Evolutionary conservation across 2,888 invertebrate species (phyloP), one percentile per base, ranked within the genome.

Genomic region (Ryuthela nishihirai): DNA sequence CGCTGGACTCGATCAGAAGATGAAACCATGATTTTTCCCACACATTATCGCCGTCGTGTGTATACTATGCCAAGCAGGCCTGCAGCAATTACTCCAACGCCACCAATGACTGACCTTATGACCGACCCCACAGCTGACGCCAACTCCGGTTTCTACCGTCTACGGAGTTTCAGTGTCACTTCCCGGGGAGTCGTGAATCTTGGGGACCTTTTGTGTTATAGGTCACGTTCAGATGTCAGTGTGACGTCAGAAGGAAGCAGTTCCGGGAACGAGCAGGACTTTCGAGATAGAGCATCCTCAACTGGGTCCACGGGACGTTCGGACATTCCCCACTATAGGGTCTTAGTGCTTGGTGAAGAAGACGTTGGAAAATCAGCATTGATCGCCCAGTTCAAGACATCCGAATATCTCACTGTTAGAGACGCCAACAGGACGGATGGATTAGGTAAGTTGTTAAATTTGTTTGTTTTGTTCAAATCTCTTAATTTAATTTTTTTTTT

Each of bases 351-450:
- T 7, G 59, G 59, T 7, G 53, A 59, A 4, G 53, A 59, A 43
- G 53, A 50, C 5, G 59, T 53, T 12, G 59, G 59, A 4, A 59
- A 59, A 15, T 42, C 52, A 4, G 42, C 59, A 5, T 48, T 59
- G 17, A 59, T 59, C 20, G 53, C 59, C 7, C 59, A 59, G 36
- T 53, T 59, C 35, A 59, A 53, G 59, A 59, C 59, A 4, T 59
- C 59, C 10, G 59, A 59, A 23, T 59, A 59, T 23, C 18, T 59
- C 21, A 59, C 59, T 2, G 59, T 47, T 6, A 46, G 59, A 34
- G 53, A 52, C 35, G 53, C 52, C 26, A 29, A 48, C n/a, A n/a
- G 40, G 6, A 34, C 35, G 23, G 59, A 59, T 4, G 21, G 20
- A 3, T 47, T 53, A 32, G 53, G 59, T 59, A 48, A 48, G 48